Evolutionary conservation across 2,797 vertebrate species (phyloP).

Genomic region (Danio choprae): DNA sequence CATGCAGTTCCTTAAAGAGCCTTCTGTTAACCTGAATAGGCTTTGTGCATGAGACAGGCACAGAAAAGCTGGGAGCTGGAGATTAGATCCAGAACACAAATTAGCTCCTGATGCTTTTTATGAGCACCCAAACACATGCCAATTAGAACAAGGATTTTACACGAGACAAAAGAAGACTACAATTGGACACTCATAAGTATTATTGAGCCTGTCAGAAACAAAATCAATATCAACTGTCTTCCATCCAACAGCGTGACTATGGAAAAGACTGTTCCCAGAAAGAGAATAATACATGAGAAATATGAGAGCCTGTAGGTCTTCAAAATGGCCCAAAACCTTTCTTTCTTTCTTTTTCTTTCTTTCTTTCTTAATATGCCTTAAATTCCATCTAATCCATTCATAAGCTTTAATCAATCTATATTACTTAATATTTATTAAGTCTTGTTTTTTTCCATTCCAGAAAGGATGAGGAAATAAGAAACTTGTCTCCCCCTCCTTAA

Average conservation of each 20-base stretch:
- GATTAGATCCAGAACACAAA: slow-evolving; percentile 44
- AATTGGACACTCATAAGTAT: slow-evolving; percentile 4
- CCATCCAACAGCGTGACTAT: not conserved
- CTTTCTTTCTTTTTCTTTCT: not conserved
- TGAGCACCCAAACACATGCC: slow-evolving; percentile 31
- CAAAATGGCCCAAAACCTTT: not conserved
- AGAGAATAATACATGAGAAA: slow-evolving; percentile 13
- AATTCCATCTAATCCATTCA: not conserved
- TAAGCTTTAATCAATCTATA: too few relatives aligned
- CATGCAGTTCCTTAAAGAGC: slow-evolving; percentile 36
- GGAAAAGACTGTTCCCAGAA: not conserved
- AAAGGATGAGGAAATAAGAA: slow-evolving; percentile 1
- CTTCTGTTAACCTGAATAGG: slow-evolving; percentile 47
- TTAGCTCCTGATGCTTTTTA: slow-evolving; percentile 48
- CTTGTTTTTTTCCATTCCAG: slow-evolving; percentile 6
- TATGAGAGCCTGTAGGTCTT: slow-evolving; percentile 16
- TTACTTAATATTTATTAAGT: not conserved
- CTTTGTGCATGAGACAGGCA: slow-evolving; percentile 20
- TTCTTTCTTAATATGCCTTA: not conserved
- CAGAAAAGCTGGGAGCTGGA: slow-evolving; percentile 39
- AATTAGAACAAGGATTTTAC: slow-evolving; percentile 19
- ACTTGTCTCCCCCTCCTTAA: slow-evolving; percentile 1
- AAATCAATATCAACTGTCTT: not conserved
- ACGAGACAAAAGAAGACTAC: not conserved
- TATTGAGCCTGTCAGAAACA: not conserved